Percentiles rank a stretch among this genome's conserved stretches.
These are phyloP conservation scores for Colius striatus DNA, from an alignment of 2,113 vertebrate species.

Conservation along the genomic window DNA sequence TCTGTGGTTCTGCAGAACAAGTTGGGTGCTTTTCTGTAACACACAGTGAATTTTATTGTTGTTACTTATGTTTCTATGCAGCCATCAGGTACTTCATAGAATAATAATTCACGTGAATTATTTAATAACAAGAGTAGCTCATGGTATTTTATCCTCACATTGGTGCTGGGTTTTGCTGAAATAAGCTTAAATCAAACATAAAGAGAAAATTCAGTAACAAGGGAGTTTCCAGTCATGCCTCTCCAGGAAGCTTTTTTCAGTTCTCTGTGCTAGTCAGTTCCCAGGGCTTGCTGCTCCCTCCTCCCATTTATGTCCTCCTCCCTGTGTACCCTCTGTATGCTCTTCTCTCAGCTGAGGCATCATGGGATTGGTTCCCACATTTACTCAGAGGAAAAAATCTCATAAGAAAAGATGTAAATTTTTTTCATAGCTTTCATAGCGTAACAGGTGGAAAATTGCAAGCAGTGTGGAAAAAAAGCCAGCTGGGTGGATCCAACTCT, in stretches of 20 bases:
- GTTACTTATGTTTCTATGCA: background rate
- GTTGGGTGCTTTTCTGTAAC: fast-evolving
- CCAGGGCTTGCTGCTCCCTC: background rate
- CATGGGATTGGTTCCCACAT: background rate
- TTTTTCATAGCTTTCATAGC: background rate
- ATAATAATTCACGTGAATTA: background rate
- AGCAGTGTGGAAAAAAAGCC: background rate
- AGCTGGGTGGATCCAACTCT: background rate
- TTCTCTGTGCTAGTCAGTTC: background rate
- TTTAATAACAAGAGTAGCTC: background rate
- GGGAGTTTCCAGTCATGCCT: background rate
- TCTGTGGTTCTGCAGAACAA: background rate
- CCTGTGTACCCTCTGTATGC: fast-evolving
- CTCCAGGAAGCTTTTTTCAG: fast-evolving
- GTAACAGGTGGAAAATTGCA: background rate
- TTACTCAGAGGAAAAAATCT: background rate
- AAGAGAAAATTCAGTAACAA: background rate
- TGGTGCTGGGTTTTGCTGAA: background rate
- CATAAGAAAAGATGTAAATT: background rate
- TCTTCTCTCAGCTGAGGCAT: background rate
- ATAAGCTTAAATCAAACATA: background rate
- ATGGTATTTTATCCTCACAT: background rate
- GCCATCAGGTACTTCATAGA: background rate
- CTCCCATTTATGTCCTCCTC: background rate
- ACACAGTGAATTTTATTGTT: background rate